A percentile compares a stretch with the other conserved stretches of the same genome.
These are phyloP conservation scores for Ricordea florida DNA, from an alignment of 92 coral and sea anemone species.

Conservation along the genomic window DNA sequence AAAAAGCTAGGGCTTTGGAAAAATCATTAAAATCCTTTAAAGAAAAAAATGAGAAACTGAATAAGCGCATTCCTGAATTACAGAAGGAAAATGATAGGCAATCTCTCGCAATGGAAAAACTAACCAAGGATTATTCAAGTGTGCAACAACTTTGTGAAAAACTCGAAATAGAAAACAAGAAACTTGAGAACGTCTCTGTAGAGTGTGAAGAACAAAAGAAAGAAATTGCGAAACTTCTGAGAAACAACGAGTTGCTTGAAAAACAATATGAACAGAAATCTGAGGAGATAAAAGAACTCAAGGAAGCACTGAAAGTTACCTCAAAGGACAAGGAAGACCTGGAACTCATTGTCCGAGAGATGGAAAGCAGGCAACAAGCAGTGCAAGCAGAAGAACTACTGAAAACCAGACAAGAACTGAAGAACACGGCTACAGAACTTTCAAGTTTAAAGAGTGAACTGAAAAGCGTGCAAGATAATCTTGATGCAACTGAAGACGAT, in stretches of 20 bases:
- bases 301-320: constrained; percentile 9
- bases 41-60: constrained; percentile 23
- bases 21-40: constrained; percentile 7
- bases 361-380: constrained; percentile 16
- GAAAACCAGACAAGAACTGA: constrained; percentile 11
- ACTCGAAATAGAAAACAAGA: constrained; percentile 7
- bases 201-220: constrained; percentile 20
- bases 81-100: constrained; percentile 4
- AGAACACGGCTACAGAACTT: too few relatives aligned
- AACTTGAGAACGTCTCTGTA: background rate
- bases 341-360: background rate
- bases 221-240: background rate
- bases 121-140: constrained; percentile 3
- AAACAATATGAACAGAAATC: constrained; percentile 57
- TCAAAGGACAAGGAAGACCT: constrained; percentile 31
- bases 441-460: constrained; percentile 25
- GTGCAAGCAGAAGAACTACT: constrained; percentile 32
- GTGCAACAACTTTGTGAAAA: background rate
- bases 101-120: background rate
- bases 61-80: constrained; percentile 1
- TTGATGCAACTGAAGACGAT: constrained; percentile 21
- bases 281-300: background rate
- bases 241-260: constrained; percentile 7
- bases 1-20: background rate
- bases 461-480: constrained; percentile 35